Percentiles rank a stretch among this genome's conserved stretches.
These are phyloP conservation scores for Solenopsis invicta DNA, from an alignment of 1,140 invertebrate genomes.

Conservation along the genomic window DNA sequence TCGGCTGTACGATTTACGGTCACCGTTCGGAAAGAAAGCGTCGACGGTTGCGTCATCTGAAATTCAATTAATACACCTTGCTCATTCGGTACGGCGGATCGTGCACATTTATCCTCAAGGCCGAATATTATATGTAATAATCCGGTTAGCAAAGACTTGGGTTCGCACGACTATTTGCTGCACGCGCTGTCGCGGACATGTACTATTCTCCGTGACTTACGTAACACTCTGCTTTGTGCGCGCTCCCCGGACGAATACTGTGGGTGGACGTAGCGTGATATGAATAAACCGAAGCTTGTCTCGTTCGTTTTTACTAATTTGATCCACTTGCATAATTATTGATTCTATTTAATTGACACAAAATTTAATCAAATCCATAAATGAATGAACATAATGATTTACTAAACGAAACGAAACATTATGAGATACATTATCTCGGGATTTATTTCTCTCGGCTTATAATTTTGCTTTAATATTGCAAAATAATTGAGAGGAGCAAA, in stretches of 20 bases:
- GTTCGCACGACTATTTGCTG: constrained; percentile 51
- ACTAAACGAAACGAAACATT: background rate
- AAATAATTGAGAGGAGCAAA: background rate
- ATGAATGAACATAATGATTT: constrained; percentile 1
- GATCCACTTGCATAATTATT: background rate
- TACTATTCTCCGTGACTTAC: constrained; percentile 51
- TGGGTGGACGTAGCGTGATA: background rate
- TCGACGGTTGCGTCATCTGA: constrained; percentile 25
- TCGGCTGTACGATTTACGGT: constrained; percentile 12
- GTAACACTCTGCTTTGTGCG: constrained; percentile 38
- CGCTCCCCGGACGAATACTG: constrained; percentile 13
- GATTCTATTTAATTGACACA: background rate
- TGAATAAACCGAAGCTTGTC: constrained; percentile 30
- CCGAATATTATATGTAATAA: constrained; percentile 59
- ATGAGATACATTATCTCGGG: background rate
- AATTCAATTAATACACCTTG: constrained; percentile 45
- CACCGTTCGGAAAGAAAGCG: constrained; percentile 41
- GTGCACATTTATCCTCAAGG: constrained; percentile 46
- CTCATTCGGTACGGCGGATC: constrained; percentile 12
- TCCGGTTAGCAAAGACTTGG: constrained; percentile 49
- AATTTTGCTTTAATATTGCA: background rate
- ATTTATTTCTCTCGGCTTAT: background rate
- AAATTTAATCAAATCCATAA: background rate
- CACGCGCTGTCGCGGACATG: constrained; percentile 43
- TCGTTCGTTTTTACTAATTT: background rate